phyloP scores from a whole-genome alignment of 2,113 vertebrate species.

The Trinectes maculatus region DNA sequence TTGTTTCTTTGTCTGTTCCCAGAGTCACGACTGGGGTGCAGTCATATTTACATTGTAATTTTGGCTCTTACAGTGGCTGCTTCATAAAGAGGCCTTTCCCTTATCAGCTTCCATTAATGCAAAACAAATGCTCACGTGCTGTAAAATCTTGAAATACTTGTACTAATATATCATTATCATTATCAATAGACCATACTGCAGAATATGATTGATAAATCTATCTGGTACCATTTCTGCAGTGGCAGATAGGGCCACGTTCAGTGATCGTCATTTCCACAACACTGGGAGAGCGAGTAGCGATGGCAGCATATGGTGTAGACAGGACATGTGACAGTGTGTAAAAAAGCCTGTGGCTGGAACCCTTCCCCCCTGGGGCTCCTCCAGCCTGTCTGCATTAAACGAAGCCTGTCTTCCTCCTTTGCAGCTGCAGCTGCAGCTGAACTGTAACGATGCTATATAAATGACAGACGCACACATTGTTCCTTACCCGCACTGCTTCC shows the following conservation, averaged over 20 bases:
- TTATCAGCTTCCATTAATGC: no score
- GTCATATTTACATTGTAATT: neutral
- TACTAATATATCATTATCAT: no score
- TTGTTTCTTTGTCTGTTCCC: neutral
- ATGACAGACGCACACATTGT: conserved; percentile 48
- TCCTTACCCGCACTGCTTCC: neutral
- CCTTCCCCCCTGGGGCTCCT: conserved; percentile 39
- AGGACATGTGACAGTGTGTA: conserved; percentile 59
- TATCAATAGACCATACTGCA: no score
- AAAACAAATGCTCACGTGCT: neutral
- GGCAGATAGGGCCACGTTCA: conserved; percentile 18
- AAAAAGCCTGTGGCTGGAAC: conserved; percentile 22
- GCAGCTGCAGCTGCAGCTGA: conserved; percentile 47
- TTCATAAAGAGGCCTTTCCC: neutral
- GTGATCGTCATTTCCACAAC: conserved; percentile 23
- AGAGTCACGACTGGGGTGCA: neutral
- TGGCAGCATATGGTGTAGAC: conserved; percentile 43
- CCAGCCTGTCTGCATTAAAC: conserved; percentile 58
- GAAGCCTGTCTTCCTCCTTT: conserved; percentile 55
- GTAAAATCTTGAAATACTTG: neutral
- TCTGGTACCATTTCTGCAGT: neutral
- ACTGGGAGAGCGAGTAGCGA: conserved; percentile 32
- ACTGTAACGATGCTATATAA: conserved; percentile 36
- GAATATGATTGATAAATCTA: conserved; percentile 23
- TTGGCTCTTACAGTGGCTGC: neutral